Evolutionary conservation across 2,113 vertebrate species (phyloP), one percentile per base, ranked within the genome.

Genomic region (Paradoxurus hermaphroditus): DNA sequence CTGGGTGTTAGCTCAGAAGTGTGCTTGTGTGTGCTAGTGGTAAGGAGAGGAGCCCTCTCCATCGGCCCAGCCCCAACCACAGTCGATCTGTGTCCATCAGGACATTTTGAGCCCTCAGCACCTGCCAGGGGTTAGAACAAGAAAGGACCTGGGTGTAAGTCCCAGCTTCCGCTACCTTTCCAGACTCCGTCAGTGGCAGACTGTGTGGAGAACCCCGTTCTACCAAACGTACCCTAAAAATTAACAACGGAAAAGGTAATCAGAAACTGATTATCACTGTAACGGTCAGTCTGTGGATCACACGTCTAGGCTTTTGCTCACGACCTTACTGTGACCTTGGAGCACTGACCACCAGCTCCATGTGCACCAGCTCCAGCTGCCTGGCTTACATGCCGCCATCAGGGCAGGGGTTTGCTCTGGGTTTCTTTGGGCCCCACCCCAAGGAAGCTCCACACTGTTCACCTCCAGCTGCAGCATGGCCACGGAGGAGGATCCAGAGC

Each of bases 141-240:
- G 63, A 86, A 13, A 78, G 15, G 18, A 19, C 4, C 5, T 23
- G 59, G 34, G 16, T 4, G 3, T 3, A 15, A 18, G 18, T 81
- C 44, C 27, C 46, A 59, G n/a, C 13, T 0, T n/a, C 86, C 44
- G 91, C 90, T 98, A 99, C 99, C 99, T 99, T 99, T 83, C 99
- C 99, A 95, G 99, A 99, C 95, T 99, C 99, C 99, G 99, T 99
- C 93, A 99, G 97, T 0, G 99, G 99, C 91, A 99, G 98, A 95
- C 99, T 99, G 98, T 99, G 99, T 0, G 99, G 99, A 39, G 99
- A 99, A 36, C 99, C 99, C 97, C 99, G 99, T 98, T 99, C 99
- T 34, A 99, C 99, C 87, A 99, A 98, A 44, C 99, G 99, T 15
- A 99, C 99, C 98, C 99, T 99, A 95, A 94, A 97, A 97, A 96